Evolutionary conservation across 1,140 invertebrate species (phyloP).

Genomic region (Anthonomus grandis): DNA sequence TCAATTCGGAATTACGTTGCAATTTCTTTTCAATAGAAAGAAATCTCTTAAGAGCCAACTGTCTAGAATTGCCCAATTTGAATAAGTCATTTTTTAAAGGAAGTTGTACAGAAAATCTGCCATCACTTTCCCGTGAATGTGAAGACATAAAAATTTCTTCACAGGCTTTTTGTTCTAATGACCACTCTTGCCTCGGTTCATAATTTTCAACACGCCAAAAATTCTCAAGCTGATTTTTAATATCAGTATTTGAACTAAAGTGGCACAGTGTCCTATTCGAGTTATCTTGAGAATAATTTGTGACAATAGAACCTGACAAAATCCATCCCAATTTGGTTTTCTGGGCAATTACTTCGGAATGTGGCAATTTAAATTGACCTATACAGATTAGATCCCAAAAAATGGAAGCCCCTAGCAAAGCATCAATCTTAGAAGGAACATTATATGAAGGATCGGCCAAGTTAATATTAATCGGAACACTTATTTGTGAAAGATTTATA

Average conservation of each 20-base stretch:
- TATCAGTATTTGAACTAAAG: too few relatives aligned
- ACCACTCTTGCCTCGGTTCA: neutral
- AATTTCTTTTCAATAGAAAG: neutral
- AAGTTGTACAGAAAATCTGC: neutral
- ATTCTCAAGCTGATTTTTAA: neutral
- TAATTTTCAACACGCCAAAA: too few relatives aligned
- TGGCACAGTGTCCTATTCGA: neutral
- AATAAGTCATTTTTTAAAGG: neutral
- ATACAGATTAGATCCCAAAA: neutral
- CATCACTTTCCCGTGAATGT: neutral
- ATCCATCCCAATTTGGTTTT: neutral
- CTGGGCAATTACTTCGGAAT: neutral
- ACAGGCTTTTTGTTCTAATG: neutral
- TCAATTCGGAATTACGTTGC: slow-evolving; percentile 25
- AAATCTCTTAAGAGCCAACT: neutral
- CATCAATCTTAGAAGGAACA: neutral
- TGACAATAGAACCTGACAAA: neutral
- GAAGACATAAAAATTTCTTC: neutral
- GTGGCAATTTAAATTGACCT: neutral
- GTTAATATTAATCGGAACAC: neutral
- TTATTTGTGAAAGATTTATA: neutral
- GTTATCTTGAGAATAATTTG: neutral
- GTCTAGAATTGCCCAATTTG: neutral
- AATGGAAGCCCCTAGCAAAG: neutral
- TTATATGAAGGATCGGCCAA: neutral